Base-by-base conservation (phyloP, 2,797 vertebrate species). In the Loriculus beryllinus region DNA sequence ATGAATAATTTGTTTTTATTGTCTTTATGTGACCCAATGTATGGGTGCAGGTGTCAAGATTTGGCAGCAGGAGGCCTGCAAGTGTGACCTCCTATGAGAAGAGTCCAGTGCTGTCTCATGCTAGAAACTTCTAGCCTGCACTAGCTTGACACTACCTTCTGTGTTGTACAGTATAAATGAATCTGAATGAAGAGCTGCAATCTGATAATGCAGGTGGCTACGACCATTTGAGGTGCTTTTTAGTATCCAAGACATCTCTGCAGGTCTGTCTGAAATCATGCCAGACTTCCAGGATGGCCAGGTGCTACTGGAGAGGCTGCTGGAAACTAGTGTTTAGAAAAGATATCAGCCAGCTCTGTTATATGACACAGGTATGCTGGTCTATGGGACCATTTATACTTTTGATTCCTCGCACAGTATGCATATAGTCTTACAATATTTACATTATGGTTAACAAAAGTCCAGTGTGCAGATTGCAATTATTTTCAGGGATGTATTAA, bases 41-140 rank as follows among this genome's bases (percentile, higher is more conserved):
- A 67, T 22, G n/a, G 6, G 8, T n/a, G 8, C 15, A 56, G 6
- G 3, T n/a, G 10, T 26, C 20, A 63, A 59, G 29, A 37, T 42
- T 59, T 67, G n/a, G 23, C 7, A 33, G 21, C 2, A 3, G 2
- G 6, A 2, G 13, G 2, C 2, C 43, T 64, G 15, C 16, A 57
- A 28, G 3, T 2, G 2, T 51, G 12, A 11, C 20, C 18, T 60
- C 15, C 47, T 47, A 16, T 18, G 11, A 64, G 19, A 75, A 40
- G 9, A 77, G 6, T 3, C 12, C 15, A 5, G 26, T 6, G 14
- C 29, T 54, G 16, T 6, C 37, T 11, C 7, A 0, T 82, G n/a
- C 17, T 3, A 0, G 8, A 8, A 5, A 13, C 5, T 22, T 63
- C 21, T 19, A 71, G 9, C 3, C 16, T 56, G 14, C 10, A 42